Evolutionary conservation across 2,113 vertebrate species (phyloP), one percentile per base, ranked within the genome.

Genomic region (Peromyscus californicus): DNA sequence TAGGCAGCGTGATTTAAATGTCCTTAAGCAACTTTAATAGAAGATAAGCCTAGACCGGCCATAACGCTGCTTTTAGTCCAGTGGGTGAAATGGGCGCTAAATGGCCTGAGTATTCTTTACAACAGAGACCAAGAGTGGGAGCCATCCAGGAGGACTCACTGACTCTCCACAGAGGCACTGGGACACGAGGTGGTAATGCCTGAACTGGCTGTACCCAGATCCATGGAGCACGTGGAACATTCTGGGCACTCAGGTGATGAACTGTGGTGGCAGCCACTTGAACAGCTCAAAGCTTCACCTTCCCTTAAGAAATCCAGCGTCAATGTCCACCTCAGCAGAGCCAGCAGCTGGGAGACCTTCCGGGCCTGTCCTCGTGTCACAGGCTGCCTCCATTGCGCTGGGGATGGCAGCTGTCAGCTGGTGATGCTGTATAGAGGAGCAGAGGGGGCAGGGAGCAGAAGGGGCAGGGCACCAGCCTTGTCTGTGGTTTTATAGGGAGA

Each of bases 371-470:
- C 72, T 42, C 12, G 0, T 17, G 57, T 82, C 9, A 29, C 74
- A 39, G 2, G 21, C 42, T 36, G 70, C 13, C 17, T 7, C 0
- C 74, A 39, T 11, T 8, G 1, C 0, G 13, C 59, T 2, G 13
- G 13, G 26, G 3, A 8, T 15, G 4, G 13, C 16, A 17, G 45
- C 29, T 8, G 48, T 59, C 26, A 0, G 7, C 54, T 65, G 57
- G 1, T n/a, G 54, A 69, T 17, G 8, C 0, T 7, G 10, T 4
- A 5, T 36, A 57, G 21, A 17, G 2, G 19, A 4, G 48, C 19
- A 24, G 22, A 4, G 7, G 4, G 11, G 4, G 12, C 31, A 69
- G 65, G 1, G 15, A 8, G 59, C 45, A 19, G 12, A 4, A 3
- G 15, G 12, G 6, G 31, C 0, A 24, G 8, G 45, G 31, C 33